These are phyloP conservation scores for Chloroclysta siterata DNA, from an alignment of 2,888 invertebrate species.

Conservation along the genomic window DNA sequence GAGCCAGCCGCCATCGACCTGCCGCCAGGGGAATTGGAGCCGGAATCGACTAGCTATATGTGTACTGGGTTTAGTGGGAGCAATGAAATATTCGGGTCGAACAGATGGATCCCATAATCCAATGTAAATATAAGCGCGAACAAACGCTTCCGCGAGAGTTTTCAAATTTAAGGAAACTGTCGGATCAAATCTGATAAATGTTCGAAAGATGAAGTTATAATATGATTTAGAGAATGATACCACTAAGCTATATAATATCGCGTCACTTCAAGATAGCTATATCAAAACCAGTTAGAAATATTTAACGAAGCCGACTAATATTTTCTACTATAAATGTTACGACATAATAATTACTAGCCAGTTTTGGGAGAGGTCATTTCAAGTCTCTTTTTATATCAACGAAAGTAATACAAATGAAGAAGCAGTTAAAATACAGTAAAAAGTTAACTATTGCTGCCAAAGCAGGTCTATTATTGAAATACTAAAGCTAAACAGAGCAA, in stretches of 20 bases:
- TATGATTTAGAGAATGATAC: slow-evolving; percentile 16
- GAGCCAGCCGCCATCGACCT: slow-evolving; percentile 45
- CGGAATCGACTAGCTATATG: slow-evolving; percentile 36
- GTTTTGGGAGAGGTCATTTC: slow-evolving; percentile 1
- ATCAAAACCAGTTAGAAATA: slow-evolving; percentile 24
- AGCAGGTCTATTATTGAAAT: slow-evolving; percentile 18
- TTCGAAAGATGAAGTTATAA: slow-evolving; percentile 14
- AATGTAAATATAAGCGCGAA: slow-evolving; percentile 23
- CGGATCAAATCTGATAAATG: slow-evolving; percentile 20
- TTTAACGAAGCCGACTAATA: slow-evolving; percentile 17
- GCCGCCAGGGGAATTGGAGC: slow-evolving; percentile 26
- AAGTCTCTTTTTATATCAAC: not conserved
- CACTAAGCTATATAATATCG: slow-evolving; percentile 7
- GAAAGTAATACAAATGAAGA: not conserved
- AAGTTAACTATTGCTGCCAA: not conserved
- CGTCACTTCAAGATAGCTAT: slow-evolving; percentile 14
- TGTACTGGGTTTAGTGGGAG: slow-evolving; percentile 35
- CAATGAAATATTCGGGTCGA: slow-evolving; percentile 58
- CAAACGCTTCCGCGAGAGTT: slow-evolving; percentile 47
- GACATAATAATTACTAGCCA: slow-evolving; percentile 12
- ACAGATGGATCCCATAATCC: slow-evolving; percentile 63
- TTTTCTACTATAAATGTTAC: slow-evolving; percentile 10
- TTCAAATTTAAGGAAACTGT: slow-evolving; percentile 30
- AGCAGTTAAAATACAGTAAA: not conserved
- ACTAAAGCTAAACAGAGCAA: slow-evolving; percentile 52